Evolutionary conservation across 2,113 vertebrate genomes (phyloP).

Genomic region (Cephalopholis sonnerati): DNA sequence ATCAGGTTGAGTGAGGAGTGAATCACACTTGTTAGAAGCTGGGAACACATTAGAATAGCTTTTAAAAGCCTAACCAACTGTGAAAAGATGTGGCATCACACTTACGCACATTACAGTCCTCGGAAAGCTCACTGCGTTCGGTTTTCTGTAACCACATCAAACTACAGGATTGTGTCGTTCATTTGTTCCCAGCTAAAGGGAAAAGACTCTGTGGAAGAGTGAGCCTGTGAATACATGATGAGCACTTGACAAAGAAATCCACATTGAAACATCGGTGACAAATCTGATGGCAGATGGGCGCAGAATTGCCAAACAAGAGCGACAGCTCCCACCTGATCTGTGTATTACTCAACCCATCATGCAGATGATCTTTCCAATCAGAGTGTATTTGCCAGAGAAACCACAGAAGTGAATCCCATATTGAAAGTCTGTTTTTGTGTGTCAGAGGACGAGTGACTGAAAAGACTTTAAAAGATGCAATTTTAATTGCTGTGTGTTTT

Average conservation of each 20-base stretch:
- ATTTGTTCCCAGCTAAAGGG: background rate
- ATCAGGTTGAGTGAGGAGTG: slow-evolving; percentile 11
- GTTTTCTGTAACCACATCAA: background rate
- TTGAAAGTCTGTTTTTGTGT: slow-evolving; percentile 5
- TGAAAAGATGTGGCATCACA: background rate
- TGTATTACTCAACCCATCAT: background rate
- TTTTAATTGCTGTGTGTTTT: background rate
- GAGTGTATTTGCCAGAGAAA: background rate
- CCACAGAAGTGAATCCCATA: background rate
- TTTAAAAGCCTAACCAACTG: background rate
- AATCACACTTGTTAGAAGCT: slow-evolving; percentile 40
- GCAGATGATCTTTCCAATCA: background rate
- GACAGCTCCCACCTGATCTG: slow-evolving; percentile 39
- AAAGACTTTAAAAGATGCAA: background rate
- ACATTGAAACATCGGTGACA: slow-evolving; percentile 10
- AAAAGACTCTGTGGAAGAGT: background rate
- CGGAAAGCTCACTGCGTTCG: background rate
- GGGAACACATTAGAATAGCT: slow-evolving; percentile 13
- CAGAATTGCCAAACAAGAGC: slow-evolving; percentile 21
- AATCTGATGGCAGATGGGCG: slow-evolving; percentile 39
- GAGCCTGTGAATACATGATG: slow-evolving; percentile 1
- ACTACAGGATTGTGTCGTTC: background rate
- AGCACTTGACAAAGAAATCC: slow-evolving; percentile 18
- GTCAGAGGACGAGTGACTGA: background rate
- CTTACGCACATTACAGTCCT: background rate